Evolutionary conservation across 2,888 invertebrate species (phyloP), one percentile per base, ranked within the genome.

Genomic region (Andrena chrysosceles): DNA sequence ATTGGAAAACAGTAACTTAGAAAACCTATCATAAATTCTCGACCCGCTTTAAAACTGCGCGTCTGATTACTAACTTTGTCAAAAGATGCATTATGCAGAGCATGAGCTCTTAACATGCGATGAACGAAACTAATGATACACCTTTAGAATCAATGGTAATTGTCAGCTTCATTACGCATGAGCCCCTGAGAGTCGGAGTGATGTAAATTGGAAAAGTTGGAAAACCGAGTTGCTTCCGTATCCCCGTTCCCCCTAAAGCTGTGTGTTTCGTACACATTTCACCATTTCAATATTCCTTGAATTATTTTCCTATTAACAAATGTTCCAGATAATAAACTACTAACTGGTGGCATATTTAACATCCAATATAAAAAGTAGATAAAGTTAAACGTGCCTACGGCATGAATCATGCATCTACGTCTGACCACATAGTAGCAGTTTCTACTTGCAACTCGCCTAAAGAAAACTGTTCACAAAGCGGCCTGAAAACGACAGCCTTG

Each of bases 401-500:
- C 6, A 20, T n/a, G 20, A 52, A 52, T 8, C 8, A 20, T 52
- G 7, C 8, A 23, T 23, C n/a, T 54, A 20, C 20, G 54, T 54
- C 54, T 54, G 54, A 54, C 54, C 20, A 54, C 54, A 54, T 54
- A 54, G 54, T 23, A 20, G 54, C 20, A 54, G 54, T 23, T 54
- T 54, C 54, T 20, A 54, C 54, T 54, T 54, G 20, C 54, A 20
- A 54, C 20, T 20, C 20, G 8, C 7, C 7, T 8, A 20, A 7
- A 54, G 23, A 20, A 23, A 54, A 54, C 54, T 20, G 20, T 54
- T 54, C 20, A 2, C 20, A 23, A 23, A 54, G 23, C n/a, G 8
- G 54, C 8, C 20, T 20, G 20, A 54, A 7, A 54, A n/a, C 54
- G 23, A 54, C 16, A 42, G 42, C 42, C 16, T 42, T 5, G 42